Evolutionary conservation across 2,113 vertebrate species (phyloP), one percentile per base, ranked within the genome.

Genomic region (Athene cunicularia): DNA sequence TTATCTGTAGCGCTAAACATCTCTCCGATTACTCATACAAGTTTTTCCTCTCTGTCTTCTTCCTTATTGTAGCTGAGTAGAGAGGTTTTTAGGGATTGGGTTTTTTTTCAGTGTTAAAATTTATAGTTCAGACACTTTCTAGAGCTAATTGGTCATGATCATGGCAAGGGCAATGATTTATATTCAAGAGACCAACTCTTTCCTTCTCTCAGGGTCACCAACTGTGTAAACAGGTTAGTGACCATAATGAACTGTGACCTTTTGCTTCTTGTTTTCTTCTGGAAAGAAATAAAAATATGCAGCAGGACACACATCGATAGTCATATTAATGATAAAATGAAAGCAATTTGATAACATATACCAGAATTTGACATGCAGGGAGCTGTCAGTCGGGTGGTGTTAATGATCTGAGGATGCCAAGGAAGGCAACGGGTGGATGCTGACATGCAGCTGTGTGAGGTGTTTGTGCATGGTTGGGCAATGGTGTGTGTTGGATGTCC

Each of bases 11-110:
- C 68, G 21, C 28, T 56, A 39, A 91, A 32, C 86, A 60, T 72
- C 87, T 80, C 53, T 68, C 35, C 90, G 49, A 21, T 96, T 95
- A 68, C 87, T 96, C 86, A 77, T 30, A 43, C 67, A 43, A 60
- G 86, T 56, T 89, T 89, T 83, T 77, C 41, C 45, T 80, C 70
- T 68, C 47, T 2, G 7, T 47, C 45, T 26, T 80, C 55, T 77
- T 90, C 76, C 59, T 59, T 50, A 2, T 19, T 80, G 82, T 9
- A 55, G 71, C 45, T 21, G 90, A 76, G 62, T 14, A 53, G 56
- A n/a, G 85, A 75, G 56, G 43, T 14, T 93, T 83, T 56, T 33
- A 74, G 64, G 60, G 37, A 20, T 64, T 7, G 1, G 8, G 8
- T 5, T 11, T 60, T 39, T 33, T 62, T 43, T 49, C 30, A 24